Evolutionary conservation across 2,888 invertebrate genomes (phyloP).

Genomic region (Sminthurides aquaticus): DNA sequence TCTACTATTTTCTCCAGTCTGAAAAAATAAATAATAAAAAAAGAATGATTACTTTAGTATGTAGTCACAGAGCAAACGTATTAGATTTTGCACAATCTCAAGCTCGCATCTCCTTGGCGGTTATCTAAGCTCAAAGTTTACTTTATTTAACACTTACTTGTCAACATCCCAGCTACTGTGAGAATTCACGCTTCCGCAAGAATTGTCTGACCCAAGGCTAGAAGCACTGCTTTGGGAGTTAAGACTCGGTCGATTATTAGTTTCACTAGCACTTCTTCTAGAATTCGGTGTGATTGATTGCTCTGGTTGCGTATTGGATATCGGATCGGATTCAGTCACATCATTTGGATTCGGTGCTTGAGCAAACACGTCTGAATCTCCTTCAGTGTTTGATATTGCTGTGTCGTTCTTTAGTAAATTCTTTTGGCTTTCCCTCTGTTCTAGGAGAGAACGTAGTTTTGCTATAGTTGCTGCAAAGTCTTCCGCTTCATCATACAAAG

Average conservation of each 20-base stretch:
- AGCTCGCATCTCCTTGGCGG: no score
- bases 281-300: slow-evolving; percentile 15
- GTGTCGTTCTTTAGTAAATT: slow-evolving; percentile 25
- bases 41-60: not conserved
- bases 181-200: slow-evolving; percentile 18
- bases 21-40: slow-evolving; percentile 1
- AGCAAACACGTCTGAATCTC: slow-evolving; percentile 8
- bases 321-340: not conserved
- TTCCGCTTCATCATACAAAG: slow-evolving; percentile 62
- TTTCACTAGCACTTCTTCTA: not conserved
- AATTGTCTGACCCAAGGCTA: slow-evolving; percentile 25
- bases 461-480: slow-evolving; percentile 67
- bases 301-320: slow-evolving; percentile 6
- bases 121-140: not conserved
- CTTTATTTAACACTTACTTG: slow-evolving; percentile 14
- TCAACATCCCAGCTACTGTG: slow-evolving; percentile 25
- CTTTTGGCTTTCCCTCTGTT: slow-evolving; percentile 49
- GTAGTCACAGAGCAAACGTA: slow-evolving; percentile 7
- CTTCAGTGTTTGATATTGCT: slow-evolving; percentile 2
- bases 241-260: slow-evolving; percentile 25
- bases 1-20: slow-evolving; percentile 30
- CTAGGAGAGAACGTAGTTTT: slow-evolving; percentile 58
- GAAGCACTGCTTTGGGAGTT: slow-evolving; percentile 30
- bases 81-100: not conserved
- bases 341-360: not conserved